phyloP scores from a whole-genome alignment of 1,140 invertebrate genomes.

The Parasteatoda tepidariorum region DNA sequence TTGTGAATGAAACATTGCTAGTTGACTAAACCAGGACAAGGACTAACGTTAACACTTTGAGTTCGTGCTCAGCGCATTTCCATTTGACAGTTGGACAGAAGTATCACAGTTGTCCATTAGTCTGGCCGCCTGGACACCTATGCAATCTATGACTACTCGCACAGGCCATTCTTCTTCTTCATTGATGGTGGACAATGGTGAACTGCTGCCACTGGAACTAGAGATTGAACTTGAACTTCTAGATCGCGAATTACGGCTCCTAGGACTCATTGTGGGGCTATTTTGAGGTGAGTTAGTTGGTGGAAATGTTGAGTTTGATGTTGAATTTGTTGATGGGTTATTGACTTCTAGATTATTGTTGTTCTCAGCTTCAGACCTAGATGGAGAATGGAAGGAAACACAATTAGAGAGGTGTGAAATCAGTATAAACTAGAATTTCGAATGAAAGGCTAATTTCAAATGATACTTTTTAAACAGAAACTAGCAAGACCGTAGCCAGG shows the following conservation, averaged over 20 bases:
- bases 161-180: conserved; percentile 2
- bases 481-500: too few relatives aligned
- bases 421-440: too few relatives aligned
- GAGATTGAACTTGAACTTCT: not conserved
- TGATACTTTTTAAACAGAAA: too few relatives aligned
- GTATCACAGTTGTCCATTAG: conserved; percentile 38
- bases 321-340: not conserved
- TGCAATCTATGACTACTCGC: conserved; percentile 31
- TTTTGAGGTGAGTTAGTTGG: not conserved
- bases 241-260: not conserved
- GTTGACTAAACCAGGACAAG: too few relatives aligned
- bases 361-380: not conserved
- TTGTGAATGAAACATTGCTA: too few relatives aligned
- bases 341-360: not conserved
- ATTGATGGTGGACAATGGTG: conserved; percentile 10
- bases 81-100: not conserved
- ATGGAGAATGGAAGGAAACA: too few relatives aligned
- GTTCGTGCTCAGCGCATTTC: not conserved
- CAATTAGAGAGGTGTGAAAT: not conserved
- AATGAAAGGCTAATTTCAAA: too few relatives aligned
- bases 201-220: not conserved
- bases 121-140: conserved; percentile 11
- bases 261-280: not conserved
- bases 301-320: not conserved
- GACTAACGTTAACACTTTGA: conserved; percentile 36